Evolutionary conservation across 2,797 vertebrate genomes (phyloP), one percentile per base, ranked within the genome.

Genomic region (Zalophus californianus): DNA sequence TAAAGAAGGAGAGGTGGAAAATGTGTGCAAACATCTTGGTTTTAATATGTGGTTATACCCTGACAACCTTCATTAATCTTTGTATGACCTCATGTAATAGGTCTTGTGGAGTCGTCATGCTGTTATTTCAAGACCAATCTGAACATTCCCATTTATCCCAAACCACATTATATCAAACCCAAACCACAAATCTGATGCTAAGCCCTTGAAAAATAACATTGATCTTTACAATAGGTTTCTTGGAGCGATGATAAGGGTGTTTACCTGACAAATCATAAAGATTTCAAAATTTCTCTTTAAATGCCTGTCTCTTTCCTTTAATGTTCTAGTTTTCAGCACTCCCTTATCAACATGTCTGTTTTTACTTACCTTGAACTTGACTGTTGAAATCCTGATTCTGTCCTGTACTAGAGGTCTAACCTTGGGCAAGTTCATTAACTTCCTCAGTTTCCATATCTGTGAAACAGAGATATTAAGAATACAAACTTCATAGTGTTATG

Each of bases 51-150:
- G n/a, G 35, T 44, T 94, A 32, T 48, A 29, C 60, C 72, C 44
- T 64, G 75, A 78, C 92, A 87, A 16, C 54, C 41, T 62, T 78
- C 91, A 64, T 95, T 88, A 90, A 85, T 95, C 88, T 96, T 41
- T 27, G 35, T 7, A 27, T 84, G 87, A 82, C 85, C 92, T 44
- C 84, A 18, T 7, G 29, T 32, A 38, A 7, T 23, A 44, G 77
- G 60, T 50, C 70, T 86, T 78, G 50, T 15, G 78, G 48, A 87
- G 32, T 66, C 2, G 0, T 52, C 64, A 38, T 72, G 72, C 50
- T 83, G 66, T 41, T 92, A 68, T 73, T 88, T 85, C 25, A 78
- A 87, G 92, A 79, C 54, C 32, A 32, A 4, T 29, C 32, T 25
- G 86, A 80, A 88, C 6, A 23, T 90, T 79, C 58, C 44, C n/a